Evolutionary conservation across 2,888 invertebrate species (phyloP).

Genomic region (Eretmocerus hayati): DNA sequence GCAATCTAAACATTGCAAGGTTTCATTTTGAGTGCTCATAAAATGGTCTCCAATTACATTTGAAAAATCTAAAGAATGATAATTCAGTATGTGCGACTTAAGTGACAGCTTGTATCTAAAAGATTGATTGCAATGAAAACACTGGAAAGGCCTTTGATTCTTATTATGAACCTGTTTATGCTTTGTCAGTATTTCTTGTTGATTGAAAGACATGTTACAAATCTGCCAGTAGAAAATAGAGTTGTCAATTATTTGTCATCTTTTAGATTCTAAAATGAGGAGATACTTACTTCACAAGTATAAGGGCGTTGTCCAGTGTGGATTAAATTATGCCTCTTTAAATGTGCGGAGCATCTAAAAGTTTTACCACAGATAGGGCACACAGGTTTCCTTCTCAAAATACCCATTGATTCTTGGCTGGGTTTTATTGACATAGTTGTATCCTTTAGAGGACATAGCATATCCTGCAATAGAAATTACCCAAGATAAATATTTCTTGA

Average conservation of each 20-base stretch:
- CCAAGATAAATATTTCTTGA: neutral
- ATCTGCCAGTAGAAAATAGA: conserved; percentile 28
- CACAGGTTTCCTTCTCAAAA: conserved; percentile 28
- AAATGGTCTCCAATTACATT: conserved; percentile 16
- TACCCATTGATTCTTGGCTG: conserved; percentile 10
- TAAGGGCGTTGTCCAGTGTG: conserved; percentile 54
- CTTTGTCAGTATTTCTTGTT: conserved; percentile 38
- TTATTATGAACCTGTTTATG: conserved; percentile 39
- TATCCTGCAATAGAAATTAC: conserved; percentile 28
- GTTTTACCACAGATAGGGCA: conserved; percentile 49
- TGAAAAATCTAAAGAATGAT: conserved; percentile 33
- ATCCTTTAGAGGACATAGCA: conserved; percentile 38
- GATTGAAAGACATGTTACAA: conserved; percentile 42
- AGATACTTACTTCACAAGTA: conserved; percentile 45
- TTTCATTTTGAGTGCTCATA: conserved; percentile 22
- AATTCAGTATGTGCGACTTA: conserved; percentile 41
- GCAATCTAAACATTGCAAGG: conserved; percentile 36
- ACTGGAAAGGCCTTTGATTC: conserved; percentile 38
- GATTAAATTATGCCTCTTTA: conserved; percentile 52
- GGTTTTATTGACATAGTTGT: conserved; percentile 27
- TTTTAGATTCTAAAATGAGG: neutral
- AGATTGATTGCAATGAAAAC: conserved; percentile 40
- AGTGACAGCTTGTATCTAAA: conserved; percentile 41
- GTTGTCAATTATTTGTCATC: neutral
- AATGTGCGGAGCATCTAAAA: conserved; percentile 53